Percentiles rank a stretch among this genome's conserved stretches.
Evolutionary conservation across 1,140 invertebrate species (phyloP).

Genomic region (Caenorhabditis tropicalis): DNA sequence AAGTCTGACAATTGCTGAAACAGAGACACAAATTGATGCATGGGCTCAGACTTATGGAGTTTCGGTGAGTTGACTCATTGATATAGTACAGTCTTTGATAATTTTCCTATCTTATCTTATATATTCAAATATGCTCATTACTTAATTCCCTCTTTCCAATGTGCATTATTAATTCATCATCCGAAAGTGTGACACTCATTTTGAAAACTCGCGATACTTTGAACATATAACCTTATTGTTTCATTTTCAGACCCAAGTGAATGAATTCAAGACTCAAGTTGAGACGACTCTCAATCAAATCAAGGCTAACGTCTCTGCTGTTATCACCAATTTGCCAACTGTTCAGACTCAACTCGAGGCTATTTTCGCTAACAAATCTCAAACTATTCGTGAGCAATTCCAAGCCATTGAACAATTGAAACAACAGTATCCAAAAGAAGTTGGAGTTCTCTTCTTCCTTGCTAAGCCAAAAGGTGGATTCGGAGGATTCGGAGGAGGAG

Average conservation of each 20-base stretch:
- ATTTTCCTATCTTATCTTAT: no score
- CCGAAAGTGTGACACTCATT: no score
- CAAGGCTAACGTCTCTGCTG: slow-evolving; percentile 8
- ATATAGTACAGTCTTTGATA: background rate
- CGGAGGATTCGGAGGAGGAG: background rate
- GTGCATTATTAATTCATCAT: no score
- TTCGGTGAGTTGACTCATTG: background rate
- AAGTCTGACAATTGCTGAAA: slow-evolving; percentile 6
- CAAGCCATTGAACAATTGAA: background rate
- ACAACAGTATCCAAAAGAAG: background rate
- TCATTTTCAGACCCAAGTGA: background rate
- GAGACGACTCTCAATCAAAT: slow-evolving; percentile 1
- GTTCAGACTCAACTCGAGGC: slow-evolving; percentile 28
- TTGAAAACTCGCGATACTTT: no score
- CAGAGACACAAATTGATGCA: background rate
- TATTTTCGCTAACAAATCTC: slow-evolving; percentile 23
- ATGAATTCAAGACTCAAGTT: slow-evolving; percentile 15
- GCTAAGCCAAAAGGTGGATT: background rate
- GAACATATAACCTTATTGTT: no score
- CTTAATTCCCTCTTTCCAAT: no score
- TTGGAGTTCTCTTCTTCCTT: slow-evolving; percentile 12
- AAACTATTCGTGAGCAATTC: slow-evolving; percentile 3
- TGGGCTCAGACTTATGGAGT: slow-evolving; percentile 25
- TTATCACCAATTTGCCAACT: slow-evolving; percentile 1
- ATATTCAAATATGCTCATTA: no score